Conservation (phyloP, 2,113 vertebrate genomes). For the Vombatus ursinus region DNA sequence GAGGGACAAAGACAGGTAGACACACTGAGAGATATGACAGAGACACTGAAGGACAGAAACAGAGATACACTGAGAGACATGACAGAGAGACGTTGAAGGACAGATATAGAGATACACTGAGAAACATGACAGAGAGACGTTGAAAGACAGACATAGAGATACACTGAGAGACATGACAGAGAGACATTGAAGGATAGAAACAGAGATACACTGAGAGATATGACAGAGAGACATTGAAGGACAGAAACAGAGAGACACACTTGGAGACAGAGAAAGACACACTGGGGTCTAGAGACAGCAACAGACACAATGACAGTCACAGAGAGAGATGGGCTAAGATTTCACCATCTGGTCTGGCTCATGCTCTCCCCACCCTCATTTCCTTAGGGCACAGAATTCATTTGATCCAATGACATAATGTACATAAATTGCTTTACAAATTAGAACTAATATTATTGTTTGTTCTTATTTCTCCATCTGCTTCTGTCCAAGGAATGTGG, state of each 20-base stretch:
- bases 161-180: neutral
- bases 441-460: neutral
- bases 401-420: neutral
- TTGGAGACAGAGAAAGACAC: neutral
- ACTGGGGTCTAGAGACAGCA: neutral
- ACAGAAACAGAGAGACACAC: neutral
- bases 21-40: too few species aligned
- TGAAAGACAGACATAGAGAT: neutral
- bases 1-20: neutral
- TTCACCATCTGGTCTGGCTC: neutral
- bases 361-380: neutral
- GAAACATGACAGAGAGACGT: neutral
- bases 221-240: neutral
- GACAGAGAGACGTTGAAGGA: neutral
- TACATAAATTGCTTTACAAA: constrained; percentile 2
- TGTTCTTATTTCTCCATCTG: neutral
- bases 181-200: neutral
- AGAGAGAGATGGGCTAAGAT: neutral
- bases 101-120: neutral
- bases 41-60: too few species aligned
- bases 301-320: neutral
- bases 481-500: neutral
- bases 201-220: neutral
- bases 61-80: neutral
- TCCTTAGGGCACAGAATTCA: neutral